Base-by-base conservation (phyloP, 2,113 vertebrate genomes). In the Nycticorax nycticorax region DNA sequence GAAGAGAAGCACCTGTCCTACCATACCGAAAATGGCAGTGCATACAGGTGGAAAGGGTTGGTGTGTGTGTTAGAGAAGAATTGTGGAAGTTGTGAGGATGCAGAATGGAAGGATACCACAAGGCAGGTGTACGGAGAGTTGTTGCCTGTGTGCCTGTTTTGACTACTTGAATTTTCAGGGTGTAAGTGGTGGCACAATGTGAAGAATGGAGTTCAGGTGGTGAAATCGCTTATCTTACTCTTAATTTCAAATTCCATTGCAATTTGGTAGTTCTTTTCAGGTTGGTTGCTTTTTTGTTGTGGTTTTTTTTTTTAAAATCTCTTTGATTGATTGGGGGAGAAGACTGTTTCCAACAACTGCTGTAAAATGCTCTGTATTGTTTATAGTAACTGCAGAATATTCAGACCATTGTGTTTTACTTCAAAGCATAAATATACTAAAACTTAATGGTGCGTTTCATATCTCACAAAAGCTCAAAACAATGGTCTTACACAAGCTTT, bases 351-450 rank as follows among this genome's bases (percentile, higher is more conserved):
- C 56, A 95, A 14, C 43, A 80, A 37, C 64, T 88, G 37, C 91
- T 71, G 11, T 62, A 18, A 89, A 94, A 33, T 37, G 74, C 76
- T 93, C 89, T 64, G 33, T 48, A 47, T 82, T 97, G 93, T 97
- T 96, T 93, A 90, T 95, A 87, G 93, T 88, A 95, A 92, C 89
- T 96, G 92, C 71, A 86, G 67, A 95, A 92, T 94, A 96, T 94
- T 89, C 91, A 88, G 93, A 57, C 89, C 90, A 96, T 94, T 95
- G 95, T 97, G 86, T 86, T 97, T 85, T 84, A 93, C 95, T 93
- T 96, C 89, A 97, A 95, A 97, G 97, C 93, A 95, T 95, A 95
- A 96, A 97, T 88, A 89, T 56, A 75, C 89, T 97, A 97, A 97
- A 96, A 93, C 83, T 74, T 96, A 96, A 94, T 97, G 91, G 93